A percentile compares a stretch with the other conserved stretches of the same genome.
phyloP scores from a whole-genome alignment of 2,888 invertebrate species.

The Campoplex capitator region DNA sequence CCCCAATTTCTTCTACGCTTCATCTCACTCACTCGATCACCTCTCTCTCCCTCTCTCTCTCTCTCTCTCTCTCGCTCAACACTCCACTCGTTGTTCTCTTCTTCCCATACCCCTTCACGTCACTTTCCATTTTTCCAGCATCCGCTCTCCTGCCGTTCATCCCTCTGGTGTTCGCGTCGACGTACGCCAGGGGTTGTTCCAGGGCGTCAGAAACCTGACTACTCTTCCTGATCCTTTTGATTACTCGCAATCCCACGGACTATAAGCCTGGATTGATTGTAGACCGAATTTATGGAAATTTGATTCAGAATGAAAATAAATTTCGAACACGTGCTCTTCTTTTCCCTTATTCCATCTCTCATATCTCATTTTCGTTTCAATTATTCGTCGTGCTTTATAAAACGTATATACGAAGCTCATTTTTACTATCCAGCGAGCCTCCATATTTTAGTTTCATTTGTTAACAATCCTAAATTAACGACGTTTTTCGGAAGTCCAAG shows the following conservation, averaged over 20 bases:
- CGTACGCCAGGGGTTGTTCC: background rate
- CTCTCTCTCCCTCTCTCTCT: background rate
- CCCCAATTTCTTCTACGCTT: conserved; percentile 38
- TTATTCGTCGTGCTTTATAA: background rate
- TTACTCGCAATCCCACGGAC: background rate
- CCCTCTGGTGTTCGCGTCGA: conserved; percentile 40
- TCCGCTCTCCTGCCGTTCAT: conserved; percentile 30
- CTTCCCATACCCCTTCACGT: conserved; percentile 13
- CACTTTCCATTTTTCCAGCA: conserved; percentile 45
- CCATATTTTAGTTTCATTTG: background rate
- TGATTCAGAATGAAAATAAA: background rate
- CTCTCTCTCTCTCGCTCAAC: background rate
- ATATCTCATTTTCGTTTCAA: background rate
- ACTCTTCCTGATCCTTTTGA: conserved; percentile 28
- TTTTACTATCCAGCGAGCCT: no score
- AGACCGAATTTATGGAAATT: background rate
- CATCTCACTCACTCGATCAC: conserved; percentile 40
- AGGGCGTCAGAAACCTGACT: background rate
- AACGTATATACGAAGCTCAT: background rate
- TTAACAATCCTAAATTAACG: background rate
- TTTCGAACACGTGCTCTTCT: background rate
- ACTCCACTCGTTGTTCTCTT: conserved; percentile 9
- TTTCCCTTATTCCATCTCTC: background rate
- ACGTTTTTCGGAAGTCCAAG: no score
- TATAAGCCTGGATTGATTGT: background rate